These are phyloP conservation scores for Microcebus tavaratra DNA, from an alignment of 2,113 vertebrate genomes.

Conservation along the genomic window DNA sequence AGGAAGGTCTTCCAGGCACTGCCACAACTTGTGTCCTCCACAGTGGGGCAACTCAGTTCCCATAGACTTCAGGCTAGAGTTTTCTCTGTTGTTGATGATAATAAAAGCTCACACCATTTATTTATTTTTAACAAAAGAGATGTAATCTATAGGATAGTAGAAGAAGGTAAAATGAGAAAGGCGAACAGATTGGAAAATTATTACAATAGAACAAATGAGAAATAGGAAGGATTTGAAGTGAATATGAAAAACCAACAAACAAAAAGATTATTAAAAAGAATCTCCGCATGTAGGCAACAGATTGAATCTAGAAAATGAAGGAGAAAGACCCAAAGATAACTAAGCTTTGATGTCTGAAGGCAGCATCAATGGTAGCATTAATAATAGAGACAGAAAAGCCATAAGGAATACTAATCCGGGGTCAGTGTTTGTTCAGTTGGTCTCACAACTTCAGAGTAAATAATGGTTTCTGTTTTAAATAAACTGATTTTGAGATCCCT, in stretches of 20 bases:
- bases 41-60: background rate
- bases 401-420: background rate
- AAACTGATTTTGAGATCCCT: background rate
- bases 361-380: background rate
- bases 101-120: slow-evolving; percentile 56
- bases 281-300: background rate
- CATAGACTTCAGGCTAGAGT: background rate
- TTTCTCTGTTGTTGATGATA: background rate
- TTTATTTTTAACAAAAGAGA: slow-evolving; percentile 12
- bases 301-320: background rate
- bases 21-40: background rate
- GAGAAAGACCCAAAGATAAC: background rate
- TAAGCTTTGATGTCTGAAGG: background rate
- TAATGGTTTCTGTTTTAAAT: background rate
- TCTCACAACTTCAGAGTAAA: slow-evolving; percentile 8
- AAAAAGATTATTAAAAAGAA: background rate
- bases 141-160: background rate
- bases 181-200: background rate
- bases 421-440: background rate
- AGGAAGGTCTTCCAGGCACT: background rate
- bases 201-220: background rate
- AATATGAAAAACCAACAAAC: background rate
- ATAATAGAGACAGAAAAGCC: background rate
- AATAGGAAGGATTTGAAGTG: background rate
- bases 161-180: background rate